phyloP scores from a whole-genome alignment of 2,113 vertebrate genomes.

The Mastomys natalensis region DNA sequence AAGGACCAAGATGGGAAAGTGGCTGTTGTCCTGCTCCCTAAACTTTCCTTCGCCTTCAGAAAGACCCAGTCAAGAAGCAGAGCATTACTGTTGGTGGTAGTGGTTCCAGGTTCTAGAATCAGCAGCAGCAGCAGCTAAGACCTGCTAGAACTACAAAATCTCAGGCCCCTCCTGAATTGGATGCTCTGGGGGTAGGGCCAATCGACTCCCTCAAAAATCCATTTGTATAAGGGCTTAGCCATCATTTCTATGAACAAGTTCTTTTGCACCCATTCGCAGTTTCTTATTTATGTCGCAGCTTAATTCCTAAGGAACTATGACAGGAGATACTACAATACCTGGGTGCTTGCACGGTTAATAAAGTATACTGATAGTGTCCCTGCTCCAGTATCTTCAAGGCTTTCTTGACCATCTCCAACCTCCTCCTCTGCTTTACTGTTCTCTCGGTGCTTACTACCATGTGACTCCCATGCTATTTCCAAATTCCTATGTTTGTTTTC shows the following conservation, averaged over 20 bases:
- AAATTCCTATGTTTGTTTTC: not conserved
- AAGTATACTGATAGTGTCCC: not conserved
- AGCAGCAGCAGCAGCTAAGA: not conserved
- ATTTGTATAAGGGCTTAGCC: not conserved
- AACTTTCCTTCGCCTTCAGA: not conserved
- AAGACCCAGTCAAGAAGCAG: not conserved
- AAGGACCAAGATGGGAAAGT: not conserved
- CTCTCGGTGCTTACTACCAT: not conserved
- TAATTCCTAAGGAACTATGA: not conserved
- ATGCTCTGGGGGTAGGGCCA: not conserved
- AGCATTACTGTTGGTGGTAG: not conserved
- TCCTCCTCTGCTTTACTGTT: not conserved
- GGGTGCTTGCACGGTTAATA: not conserved
- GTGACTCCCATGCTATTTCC: not conserved
- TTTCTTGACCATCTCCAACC: not conserved
- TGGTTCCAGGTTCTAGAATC: not conserved
- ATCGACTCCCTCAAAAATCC: not conserved
- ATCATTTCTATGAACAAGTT: not conserved
- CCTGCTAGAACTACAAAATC: not conserved
- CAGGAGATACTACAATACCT: not conserved
- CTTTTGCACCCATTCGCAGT: not conserved
- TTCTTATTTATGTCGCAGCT: constrained; percentile 10
- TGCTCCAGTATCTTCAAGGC: not conserved
- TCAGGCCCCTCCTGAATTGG: not conserved
- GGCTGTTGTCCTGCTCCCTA: not conserved